Base-by-base conservation (phyloP, 1,140 invertebrate species). In the Oscheius sp. region DNA sequence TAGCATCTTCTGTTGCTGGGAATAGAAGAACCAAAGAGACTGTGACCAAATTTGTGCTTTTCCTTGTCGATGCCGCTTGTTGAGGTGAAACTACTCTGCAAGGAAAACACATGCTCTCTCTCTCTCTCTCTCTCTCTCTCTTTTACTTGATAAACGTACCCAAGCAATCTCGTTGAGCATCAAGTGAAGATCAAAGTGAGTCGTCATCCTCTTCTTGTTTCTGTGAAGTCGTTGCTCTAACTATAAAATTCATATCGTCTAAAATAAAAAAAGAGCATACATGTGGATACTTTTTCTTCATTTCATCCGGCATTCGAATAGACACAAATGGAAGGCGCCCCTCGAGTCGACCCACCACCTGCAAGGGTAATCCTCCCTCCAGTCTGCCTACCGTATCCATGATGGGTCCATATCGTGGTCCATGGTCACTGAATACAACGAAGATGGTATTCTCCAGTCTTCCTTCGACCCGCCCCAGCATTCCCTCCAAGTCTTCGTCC, bases 341-440 rank as follows among this genome's bases (percentile, higher is more conserved):
- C 85, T 97, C 94, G 68, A 94, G 87, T 83, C 91, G 90, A 0
- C 94, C 94, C 64, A 87, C 89, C 82, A 91, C 81, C 1, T 65
- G 36, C 20, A 84, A 72, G 85, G 83, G 29, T 79, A 79, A 45
- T 85, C 85, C 74, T 86, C 85, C 3, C 85, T 68, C 58, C 83
- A 84, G 1, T 86, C 85, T 1, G 36, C 85, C 72, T 68, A 80
- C 91, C 0, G 93, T 95, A 76, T 89, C 84, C 29, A 91, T 84
- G 20, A 93, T 90, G 2, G 87, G 86, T 0, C 93, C 93, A 87
- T 91, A 95, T 36, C 94, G 85, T 79, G 94, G 90, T 0, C 94
- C 94, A 84, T 97, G 94, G 85, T 97, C 94, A 80, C 92, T 94
- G 76, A 94, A 87, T 20, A 95, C 88, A 20, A 96, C 87, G 0